A percentile compares a stretch with the other conserved stretches of the same genome.
These are phyloP conservation scores for Stichopus chloronotus DNA, from an alignment of 35 echinoderm and acorn worm species.

Conservation along the genomic window DNA sequence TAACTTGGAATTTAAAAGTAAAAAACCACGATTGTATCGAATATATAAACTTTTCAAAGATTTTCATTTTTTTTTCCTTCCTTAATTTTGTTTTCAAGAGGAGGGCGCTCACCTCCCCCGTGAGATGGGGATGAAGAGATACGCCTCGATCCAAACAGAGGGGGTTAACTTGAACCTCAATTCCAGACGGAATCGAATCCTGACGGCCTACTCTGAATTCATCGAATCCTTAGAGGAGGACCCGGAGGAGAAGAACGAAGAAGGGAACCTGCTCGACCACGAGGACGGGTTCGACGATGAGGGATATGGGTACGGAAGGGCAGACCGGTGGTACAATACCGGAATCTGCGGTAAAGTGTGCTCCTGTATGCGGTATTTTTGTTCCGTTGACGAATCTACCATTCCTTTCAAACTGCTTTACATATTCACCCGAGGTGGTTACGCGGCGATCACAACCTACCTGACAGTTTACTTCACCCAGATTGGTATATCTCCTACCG, in stretches of 20 bases:
- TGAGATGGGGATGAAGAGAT: conserved; percentile 42
- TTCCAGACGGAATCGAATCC: conserved; percentile 18
- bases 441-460: conserved; percentile 11
- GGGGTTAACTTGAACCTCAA: not conserved
- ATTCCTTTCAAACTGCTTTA: conserved; percentile 50
- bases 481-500: conserved; percentile 40
- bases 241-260: conserved; percentile 42
- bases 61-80: too few relatives aligned
- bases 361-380: conserved; percentile 3
- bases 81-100: too few relatives aligned
- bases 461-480: conserved; percentile 38
- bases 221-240: conserved; percentile 35
- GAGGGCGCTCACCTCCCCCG: too few relatives aligned
- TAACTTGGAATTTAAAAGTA: too few relatives aligned
- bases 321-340: conserved; percentile 32
- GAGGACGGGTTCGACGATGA: not conserved
- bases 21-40: too few relatives aligned
- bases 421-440: conserved; percentile 42
- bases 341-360: conserved; percentile 10
- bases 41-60: too few relatives aligned
- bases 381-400: conserved; percentile 9
- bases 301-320: not conserved
- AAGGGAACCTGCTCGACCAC: conserved; percentile 14
- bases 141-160: not conserved
- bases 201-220: conserved; percentile 43